Conservation (phyloP, 2,113 vertebrate species). For the Dunckerocampus dactyliophorus region DNA sequence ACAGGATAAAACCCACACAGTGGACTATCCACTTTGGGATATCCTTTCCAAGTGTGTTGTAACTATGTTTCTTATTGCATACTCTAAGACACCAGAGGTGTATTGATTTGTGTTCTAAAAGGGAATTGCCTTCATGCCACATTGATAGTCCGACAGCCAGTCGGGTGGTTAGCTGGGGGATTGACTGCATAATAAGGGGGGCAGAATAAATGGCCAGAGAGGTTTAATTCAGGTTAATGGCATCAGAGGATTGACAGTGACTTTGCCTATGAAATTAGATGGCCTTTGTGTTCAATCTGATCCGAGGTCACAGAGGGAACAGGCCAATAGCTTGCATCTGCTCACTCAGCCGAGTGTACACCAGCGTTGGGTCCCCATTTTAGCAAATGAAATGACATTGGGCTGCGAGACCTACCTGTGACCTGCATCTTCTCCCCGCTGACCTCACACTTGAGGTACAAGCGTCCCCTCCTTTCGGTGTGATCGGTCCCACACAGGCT, state of each 20-base stretch:
- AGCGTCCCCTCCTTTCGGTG: conserved; percentile 88
- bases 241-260: background rate
- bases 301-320: conserved; percentile 5
- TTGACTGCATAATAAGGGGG: conserved; percentile 6
- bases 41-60: conserved; percentile 28
- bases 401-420: conserved; percentile 73
- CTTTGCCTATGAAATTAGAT: conserved; percentile 8
- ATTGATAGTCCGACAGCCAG: conserved; percentile 21
- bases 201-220: background rate
- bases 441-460: conserved; percentile 90
- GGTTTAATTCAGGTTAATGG: conserved; percentile 20
- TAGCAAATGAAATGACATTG: background rate
- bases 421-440: conserved; percentile 83
- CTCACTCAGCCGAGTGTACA: background rate
- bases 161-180: background rate
- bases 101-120: conserved; percentile 26
- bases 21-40: conserved; percentile 26
- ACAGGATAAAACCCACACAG: conserved; percentile 31
- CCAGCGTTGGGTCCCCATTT: background rate
- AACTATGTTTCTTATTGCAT: conserved; percentile 23
- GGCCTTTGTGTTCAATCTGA: conserved; percentile 14
- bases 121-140: conserved; percentile 14
- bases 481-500: conserved; percentile 94
- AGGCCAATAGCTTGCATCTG: background rate
- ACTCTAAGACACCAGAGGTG: conserved; percentile 11